Evolutionary conservation across 2,113 vertebrate genomes (phyloP).

Genomic region (Phalacrocorax pelagicus): DNA sequence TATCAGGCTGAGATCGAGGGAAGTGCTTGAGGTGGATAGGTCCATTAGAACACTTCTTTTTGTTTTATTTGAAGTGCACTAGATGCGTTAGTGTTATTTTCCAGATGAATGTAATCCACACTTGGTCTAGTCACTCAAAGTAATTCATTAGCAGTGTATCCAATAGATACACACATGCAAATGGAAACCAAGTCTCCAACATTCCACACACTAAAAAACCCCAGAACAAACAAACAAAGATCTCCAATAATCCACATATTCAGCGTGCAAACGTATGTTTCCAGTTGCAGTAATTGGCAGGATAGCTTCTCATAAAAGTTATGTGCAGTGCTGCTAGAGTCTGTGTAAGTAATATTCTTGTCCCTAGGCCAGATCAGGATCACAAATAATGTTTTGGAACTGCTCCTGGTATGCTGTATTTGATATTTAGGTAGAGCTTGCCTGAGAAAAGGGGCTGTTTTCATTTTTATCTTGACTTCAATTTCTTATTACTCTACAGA

Average conservation of each 20-base stretch:
- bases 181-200: background rate
- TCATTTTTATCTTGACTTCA: conserved; percentile 56
- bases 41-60: background rate
- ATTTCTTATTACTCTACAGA: conserved; percentile 35
- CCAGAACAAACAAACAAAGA: background rate
- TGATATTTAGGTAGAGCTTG: conserved; percentile 57
- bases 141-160: background rate
- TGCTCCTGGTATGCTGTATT: conserved; percentile 38
- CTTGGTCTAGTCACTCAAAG: background rate
- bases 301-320: conserved; percentile 42
- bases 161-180: background rate
- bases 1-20: background rate
- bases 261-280: background rate
- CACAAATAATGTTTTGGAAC: conserved; percentile 53
- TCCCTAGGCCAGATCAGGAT: conserved; percentile 59
- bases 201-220: background rate
- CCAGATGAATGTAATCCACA: background rate
- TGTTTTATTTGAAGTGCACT: background rate
- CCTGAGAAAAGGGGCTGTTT: conserved; percentile 29
- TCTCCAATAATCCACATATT: background rate
- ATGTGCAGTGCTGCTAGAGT: conserved; percentile 16
- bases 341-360: conserved; percentile 63
- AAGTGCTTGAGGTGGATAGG: background rate
- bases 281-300: conserved; percentile 65
- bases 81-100: background rate